Base-by-base conservation (phyloP, 2,797 vertebrate species). In the Hyperoplus lanceolatus region DNA sequence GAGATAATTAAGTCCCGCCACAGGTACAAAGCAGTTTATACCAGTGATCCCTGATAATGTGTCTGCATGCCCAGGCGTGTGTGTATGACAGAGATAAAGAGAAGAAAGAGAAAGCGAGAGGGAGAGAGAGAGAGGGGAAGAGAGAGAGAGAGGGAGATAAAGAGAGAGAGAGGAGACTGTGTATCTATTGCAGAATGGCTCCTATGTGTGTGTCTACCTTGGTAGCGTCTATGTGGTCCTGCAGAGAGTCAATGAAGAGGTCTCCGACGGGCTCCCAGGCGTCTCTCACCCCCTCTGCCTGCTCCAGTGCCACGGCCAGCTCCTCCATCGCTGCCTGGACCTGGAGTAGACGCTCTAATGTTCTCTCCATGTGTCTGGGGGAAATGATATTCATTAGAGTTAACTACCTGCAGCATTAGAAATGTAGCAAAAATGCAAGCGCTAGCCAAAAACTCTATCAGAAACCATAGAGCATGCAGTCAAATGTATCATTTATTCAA, bases 251-350 rank as follows among this genome's bases (percentile, higher is more conserved):
- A 4, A 99, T 98, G 93, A 99, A 99, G 82, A 99, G 97, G 76
- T 99, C 98, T 21, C 98, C 98, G 1, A 99, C 99, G 45, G 98
- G 96, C 60, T 99, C 98, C 98, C 98, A 99, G 59, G 97, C 96
- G 13, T 96, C 96, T 10, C 96, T 90, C 77, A 99, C 95, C 0
- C 95, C 97, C 76, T 99, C 97, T 0, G 97, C 97, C 92, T 99
- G 98, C 81, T 96, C 96, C 87, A 99, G 87, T 4, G 97, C 95
- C 0, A 85, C 91, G 12, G 91, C 94, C 80, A 99, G 93, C 89
- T 98, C 97, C 65, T 97, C 97, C 97, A 99, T 98, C 10, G 96
- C 95, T 0, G 95, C 96, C 85, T 97, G 97, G 53, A 97, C 96
- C 94, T 99, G 98, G 46, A 97, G 92, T 49, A 99, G 94, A 56